Percentiles rank a stretch among this genome's conserved stretches.
phyloP scores from a whole-genome alignment of 2,113 vertebrate species.

The Chaetorhynchus papuensis region DNA sequence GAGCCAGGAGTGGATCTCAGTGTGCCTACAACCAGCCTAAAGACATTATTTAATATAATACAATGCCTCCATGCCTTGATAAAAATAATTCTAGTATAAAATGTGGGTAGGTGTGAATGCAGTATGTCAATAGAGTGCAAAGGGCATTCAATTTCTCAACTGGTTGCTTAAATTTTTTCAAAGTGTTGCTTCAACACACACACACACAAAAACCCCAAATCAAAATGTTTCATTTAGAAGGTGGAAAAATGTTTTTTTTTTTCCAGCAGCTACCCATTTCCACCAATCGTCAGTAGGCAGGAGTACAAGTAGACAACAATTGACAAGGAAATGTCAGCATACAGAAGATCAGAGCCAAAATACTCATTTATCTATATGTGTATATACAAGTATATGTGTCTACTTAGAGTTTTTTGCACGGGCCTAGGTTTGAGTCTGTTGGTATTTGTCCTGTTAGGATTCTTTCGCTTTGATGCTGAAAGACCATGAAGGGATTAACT shows the following conservation, averaged over 20 bases:
- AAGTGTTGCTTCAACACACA: not conserved
- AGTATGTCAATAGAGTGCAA: not conserved
- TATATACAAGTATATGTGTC: not conserved
- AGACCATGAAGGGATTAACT: not conserved
- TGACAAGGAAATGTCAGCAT: not conserved
- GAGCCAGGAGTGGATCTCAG: not conserved
- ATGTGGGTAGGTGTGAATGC: not conserved
- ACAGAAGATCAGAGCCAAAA: not conserved
- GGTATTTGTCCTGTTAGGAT: not conserved
- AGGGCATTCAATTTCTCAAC: not conserved
- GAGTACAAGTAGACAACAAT: not conserved
- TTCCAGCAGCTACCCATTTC: not conserved
- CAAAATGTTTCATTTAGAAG: not conserved
- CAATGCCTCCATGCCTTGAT: not conserved
- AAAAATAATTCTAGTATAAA: not conserved
- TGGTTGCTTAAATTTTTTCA: not conserved
- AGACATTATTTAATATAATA: not conserved
- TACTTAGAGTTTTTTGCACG: not conserved
- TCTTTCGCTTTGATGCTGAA: not conserved
- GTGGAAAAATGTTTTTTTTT: not conserved
- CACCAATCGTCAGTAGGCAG: not conserved
- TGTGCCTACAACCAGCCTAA: not conserved
- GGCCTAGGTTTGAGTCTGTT: not conserved
- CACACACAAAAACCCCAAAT: accelerated
- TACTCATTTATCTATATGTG: not conserved